Conservation (phyloP, 2,888 invertebrate genomes). For the Petrolisthes cinctipes region DNA sequence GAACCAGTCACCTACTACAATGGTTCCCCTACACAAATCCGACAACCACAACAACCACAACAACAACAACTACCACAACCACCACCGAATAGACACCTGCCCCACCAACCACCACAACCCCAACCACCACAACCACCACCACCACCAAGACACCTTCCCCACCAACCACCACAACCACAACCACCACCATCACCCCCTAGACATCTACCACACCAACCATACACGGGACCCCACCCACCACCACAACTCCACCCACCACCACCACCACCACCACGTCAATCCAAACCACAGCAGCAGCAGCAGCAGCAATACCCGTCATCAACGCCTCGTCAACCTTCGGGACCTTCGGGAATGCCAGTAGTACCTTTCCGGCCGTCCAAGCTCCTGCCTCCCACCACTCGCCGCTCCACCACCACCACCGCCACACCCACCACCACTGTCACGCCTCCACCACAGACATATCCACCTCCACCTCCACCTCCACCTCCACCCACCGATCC, state of each 20-base stretch:
- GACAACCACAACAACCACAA: background rate
- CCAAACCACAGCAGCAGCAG: background rate
- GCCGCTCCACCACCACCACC: background rate
- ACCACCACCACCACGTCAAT: background rate
- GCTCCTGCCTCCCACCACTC: slow-evolving; percentile 20
- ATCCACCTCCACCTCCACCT: background rate
- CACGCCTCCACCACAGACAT: background rate
- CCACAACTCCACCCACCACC: background rate
- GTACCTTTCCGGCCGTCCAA: slow-evolving; percentile 36
- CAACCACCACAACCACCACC: background rate
- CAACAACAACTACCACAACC: background rate
- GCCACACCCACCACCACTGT: background rate
- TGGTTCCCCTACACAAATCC: background rate
- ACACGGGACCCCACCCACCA: background rate
- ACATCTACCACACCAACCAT: background rate
- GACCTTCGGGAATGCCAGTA: background rate
- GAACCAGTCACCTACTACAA: slow-evolving; percentile 42
- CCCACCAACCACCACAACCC: background rate
- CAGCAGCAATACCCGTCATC: background rate
- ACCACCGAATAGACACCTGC: background rate
- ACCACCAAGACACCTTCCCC: background rate
- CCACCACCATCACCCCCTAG: background rate
- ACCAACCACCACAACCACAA: background rate
- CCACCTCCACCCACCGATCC: background rate
- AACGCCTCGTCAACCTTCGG: background rate